Conservation (phyloP, 1,140 invertebrate species). For the Zaprionus ornatus region DNA sequence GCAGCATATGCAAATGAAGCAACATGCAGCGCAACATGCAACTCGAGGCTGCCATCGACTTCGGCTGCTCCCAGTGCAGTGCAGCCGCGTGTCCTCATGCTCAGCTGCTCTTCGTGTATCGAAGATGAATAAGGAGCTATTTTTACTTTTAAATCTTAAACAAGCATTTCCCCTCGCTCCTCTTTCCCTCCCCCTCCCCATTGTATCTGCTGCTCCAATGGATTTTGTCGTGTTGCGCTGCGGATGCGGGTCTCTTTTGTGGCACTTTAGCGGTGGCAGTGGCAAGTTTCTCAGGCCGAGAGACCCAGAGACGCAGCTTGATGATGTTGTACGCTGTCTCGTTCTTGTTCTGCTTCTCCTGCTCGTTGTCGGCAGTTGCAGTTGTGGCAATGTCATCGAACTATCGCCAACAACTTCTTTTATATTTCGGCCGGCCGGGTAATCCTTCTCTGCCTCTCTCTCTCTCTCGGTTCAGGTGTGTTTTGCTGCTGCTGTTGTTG, state of each 20-base stretch:
- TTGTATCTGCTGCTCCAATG: not conserved
- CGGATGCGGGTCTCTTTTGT: constrained; percentile 55
- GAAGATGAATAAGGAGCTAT: constrained; percentile 82
- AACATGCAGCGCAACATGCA: constrained; percentile 76
- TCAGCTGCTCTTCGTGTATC: constrained; percentile 44
- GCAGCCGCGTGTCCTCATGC: not conserved
- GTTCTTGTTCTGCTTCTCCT: constrained; percentile 9
- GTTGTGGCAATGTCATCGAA: constrained; percentile 73
- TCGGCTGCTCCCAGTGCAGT: too few relatives aligned
- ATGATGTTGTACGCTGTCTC: constrained; percentile 45
- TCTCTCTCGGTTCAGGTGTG: constrained; percentile 28
- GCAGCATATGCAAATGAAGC: constrained; percentile 72
- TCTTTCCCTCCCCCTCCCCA: not conserved
- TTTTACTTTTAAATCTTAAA: constrained; percentile 81
- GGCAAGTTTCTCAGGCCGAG: constrained; percentile 46
- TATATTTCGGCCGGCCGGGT: constrained; percentile 39
- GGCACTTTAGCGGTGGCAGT: constrained; percentile 45
- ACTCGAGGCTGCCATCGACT: constrained; percentile 36
- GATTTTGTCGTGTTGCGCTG: constrained; percentile 26
- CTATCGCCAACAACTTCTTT: constrained; percentile 58
- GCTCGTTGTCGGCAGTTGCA: constrained; percentile 39
- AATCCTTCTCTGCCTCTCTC: constrained; percentile 32
- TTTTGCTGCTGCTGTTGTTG: constrained; percentile 53
- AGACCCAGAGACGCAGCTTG: constrained; percentile 42
- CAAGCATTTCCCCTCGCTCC: constrained; percentile 40